phyloP scores from a whole-genome alignment of 2,888 invertebrate species.

The Yponomeuta cagnagella region DNA sequence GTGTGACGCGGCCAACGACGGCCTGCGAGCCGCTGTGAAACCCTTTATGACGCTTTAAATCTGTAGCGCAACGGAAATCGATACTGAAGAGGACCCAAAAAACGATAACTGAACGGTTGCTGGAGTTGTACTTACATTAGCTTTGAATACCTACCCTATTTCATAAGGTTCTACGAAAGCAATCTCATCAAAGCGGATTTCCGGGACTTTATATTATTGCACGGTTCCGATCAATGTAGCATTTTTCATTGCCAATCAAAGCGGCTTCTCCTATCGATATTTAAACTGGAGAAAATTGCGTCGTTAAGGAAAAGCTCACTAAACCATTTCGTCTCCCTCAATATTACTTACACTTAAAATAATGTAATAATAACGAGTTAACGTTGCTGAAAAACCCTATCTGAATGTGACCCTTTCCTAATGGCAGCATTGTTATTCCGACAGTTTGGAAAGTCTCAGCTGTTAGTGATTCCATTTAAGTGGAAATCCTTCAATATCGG shows the following conservation, averaged over 20 bases:
- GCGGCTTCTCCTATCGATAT: background rate
- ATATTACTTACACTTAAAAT: too few relatives aligned
- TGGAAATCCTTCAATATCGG: background rate
- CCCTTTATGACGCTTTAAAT: background rate
- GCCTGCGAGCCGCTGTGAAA: background rate
- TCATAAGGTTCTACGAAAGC: background rate
- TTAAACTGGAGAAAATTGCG: background rate
- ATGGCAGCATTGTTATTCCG: background rate
- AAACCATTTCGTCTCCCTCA: background rate
- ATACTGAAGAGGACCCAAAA: background rate
- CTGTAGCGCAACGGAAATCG: background rate
- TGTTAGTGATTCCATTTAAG: background rate
- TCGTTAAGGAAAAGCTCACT: background rate
- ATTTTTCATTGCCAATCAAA: slow-evolving; percentile 3
- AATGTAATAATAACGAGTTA: too few relatives aligned
- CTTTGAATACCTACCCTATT: background rate
- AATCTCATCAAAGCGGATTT: slow-evolving; percentile 3
- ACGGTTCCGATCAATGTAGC: background rate
- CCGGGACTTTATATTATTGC: background rate
- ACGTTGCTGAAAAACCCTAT: too few relatives aligned
- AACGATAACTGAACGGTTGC: background rate
- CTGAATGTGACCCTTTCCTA: background rate
- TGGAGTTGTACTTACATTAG: too few relatives aligned
- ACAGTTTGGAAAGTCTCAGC: background rate
- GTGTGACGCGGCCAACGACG: slow-evolving; percentile 15